Evolutionary conservation across 2,888 invertebrate genomes (phyloP), one percentile per base, ranked within the genome.

Genomic region (Periphyllus acericola): DNA sequence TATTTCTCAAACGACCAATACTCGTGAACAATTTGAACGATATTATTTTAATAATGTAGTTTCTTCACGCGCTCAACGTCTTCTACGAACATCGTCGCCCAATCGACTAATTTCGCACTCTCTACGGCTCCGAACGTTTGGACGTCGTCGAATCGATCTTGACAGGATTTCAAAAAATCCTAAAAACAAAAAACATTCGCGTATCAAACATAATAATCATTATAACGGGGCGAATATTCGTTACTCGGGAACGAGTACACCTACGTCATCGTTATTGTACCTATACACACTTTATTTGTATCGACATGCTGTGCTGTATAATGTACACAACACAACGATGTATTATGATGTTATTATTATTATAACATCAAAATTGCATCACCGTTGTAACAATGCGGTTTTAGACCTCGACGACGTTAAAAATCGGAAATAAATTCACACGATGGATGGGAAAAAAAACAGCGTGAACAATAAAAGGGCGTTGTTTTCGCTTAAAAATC

Each of bases 51-150:
- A 14, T 34, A 17, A n/a, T 74, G 25, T 4, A 76, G 14, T 46
- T 46, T 9, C 76, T 68, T 84, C 9, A 78, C 32, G 17, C 8
- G 76, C 46, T 78, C 68, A 1, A 78, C 46, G n/a, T 84, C 76
- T 19, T 46, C 46, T 1, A 78, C 46, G 76, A 84, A 84, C 1
- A 14, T 32, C 46, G 34, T 68, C 21, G 66, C 66, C 84, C 76
- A 84, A 46, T 84, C 76, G 66, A 68, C 14, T 14, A 78, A 8
- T 84, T 76, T 84, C 19, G 68, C 32, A 19, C 68, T 46, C 46
- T 84, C 76, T 9, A 76, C 84, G 32, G 46, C 68, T 4, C 6
- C 0, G 34, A 66, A 78, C 34, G 46, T 60, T 6, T 17, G 29
- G 46, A 78, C n/a, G 8, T 68, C 46, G 4, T 32, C 76, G 0